phyloP scores from a whole-genome alignment of 1,140 invertebrate species.

The Drosophila santomea region DNA sequence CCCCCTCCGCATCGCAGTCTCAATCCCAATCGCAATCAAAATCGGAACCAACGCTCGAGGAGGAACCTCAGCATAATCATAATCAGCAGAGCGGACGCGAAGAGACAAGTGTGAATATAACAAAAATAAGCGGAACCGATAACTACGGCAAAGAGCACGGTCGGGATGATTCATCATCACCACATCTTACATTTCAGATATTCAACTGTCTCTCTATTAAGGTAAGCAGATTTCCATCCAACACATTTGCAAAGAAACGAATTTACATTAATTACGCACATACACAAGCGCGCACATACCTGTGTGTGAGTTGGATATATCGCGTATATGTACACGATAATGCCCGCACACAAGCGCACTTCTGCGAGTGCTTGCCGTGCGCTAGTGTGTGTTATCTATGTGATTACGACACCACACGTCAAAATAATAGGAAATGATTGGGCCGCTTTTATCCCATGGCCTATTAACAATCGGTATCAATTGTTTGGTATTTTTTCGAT shows the following conservation, averaged over 20 bases:
- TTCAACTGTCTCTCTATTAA: conserved; percentile 84
- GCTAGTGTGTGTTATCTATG: conserved; percentile 48
- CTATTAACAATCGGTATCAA: conserved; percentile 50
- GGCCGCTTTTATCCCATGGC: conserved; percentile 33
- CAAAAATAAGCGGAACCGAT: conserved; percentile 44
- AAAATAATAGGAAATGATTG: conserved; percentile 59
- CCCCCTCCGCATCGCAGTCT: conserved; percentile 12
- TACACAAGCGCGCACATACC: conserved; percentile 8
- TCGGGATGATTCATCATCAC: conserved; percentile 78
- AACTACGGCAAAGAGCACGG: conserved; percentile 64
- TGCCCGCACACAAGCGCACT: conserved; percentile 16
- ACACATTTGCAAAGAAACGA: conserved; percentile 54
- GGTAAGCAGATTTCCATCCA: conserved; percentile 81
- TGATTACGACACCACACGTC: conserved; percentile 68
- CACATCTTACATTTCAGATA: conserved; percentile 83
- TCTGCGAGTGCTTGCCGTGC: conserved; percentile 4
- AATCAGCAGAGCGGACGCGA: conserved; percentile 15
- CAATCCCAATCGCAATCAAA: conserved; percentile 22
- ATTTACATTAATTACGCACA: conserved; percentile 58
- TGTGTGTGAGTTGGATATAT: conserved; percentile 15
- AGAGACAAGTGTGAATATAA: conserved; percentile 31
- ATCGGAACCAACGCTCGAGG: conserved; percentile 25
- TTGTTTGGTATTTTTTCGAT: conserved; percentile 46
- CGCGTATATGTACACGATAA: conserved; percentile 26
- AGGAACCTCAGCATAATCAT: conserved; percentile 23